phyloP scores from a whole-genome alignment of 2,113 vertebrate genomes.

The Labeo rohita region DNA sequence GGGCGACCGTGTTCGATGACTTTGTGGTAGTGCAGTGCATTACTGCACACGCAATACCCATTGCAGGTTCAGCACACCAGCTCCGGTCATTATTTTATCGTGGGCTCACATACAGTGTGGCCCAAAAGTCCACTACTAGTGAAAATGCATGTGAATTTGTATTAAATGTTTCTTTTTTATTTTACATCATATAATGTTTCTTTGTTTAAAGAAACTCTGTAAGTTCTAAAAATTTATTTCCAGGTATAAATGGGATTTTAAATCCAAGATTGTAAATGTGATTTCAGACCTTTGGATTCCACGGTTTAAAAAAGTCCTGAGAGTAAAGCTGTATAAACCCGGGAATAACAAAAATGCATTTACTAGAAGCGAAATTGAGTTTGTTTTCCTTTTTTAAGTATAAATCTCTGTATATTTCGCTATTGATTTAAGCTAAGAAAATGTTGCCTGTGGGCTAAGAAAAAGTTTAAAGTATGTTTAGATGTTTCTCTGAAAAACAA shows the following conservation, averaged over 20 bases:
- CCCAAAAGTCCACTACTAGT: background rate
- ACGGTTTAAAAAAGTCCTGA: background rate
- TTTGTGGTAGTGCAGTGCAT: slow-evolving; percentile 23
- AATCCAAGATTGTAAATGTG: background rate
- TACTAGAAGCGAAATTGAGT: background rate
- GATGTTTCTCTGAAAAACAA: background rate
- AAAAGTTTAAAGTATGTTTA: slow-evolving; percentile 3
- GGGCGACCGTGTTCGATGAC: slow-evolving; percentile 16
- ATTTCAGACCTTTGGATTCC: background rate
- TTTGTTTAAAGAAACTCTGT: background rate
- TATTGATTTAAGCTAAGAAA: background rate
- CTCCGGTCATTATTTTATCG: background rate
- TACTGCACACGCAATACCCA: background rate
- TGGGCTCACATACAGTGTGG: background rate
- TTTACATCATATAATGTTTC: background rate
- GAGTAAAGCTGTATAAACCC: background rate
- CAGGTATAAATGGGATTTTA: background rate
- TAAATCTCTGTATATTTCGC: background rate
- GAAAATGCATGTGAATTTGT: background rate
- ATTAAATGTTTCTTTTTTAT: background rate
- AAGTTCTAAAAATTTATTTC: background rate
- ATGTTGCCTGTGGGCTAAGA: background rate
- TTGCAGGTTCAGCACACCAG: background rate
- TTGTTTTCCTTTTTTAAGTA: background rate
- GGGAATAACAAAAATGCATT: background rate